Evolutionary conservation across 1,140 invertebrate species (phyloP).

Genomic region (Heliconius hewitsoni): DNA sequence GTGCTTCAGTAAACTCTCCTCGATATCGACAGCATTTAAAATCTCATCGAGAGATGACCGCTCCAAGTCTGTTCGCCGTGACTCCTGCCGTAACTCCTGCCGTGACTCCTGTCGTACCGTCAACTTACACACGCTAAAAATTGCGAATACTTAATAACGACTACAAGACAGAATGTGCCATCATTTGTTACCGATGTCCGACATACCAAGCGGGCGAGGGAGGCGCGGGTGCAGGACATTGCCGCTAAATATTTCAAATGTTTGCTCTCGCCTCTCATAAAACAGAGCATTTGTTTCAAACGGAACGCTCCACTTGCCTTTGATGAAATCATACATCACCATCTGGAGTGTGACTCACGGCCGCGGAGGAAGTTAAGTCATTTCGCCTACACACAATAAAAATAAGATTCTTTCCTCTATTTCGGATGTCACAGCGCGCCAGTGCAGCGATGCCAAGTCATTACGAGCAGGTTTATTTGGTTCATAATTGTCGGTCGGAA

Average conservation of each 20-base stretch:
- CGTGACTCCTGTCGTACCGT: no score
- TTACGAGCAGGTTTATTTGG: slow-evolving; percentile 31
- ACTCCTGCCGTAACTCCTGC: no score
- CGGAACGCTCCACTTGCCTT: slow-evolving; percentile 23
- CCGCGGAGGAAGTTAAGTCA: slow-evolving; percentile 30
- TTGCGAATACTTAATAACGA: neutral
- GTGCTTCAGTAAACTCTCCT: neutral
- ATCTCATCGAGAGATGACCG: neutral
- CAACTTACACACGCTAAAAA: no score
- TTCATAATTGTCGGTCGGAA: slow-evolving; percentile 32
- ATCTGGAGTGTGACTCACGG: slow-evolving; percentile 40
- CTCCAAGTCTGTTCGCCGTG: no score
- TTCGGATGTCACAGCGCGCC: slow-evolving; percentile 21
- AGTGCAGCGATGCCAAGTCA: slow-evolving; percentile 32
- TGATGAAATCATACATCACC: slow-evolving; percentile 28
- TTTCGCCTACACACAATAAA: slow-evolving; percentile 35
- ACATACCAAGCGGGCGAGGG: neutral
- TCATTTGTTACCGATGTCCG: neutral
- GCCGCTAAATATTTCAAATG: slow-evolving; percentile 12
- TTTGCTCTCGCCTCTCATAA: slow-evolving; percentile 15
- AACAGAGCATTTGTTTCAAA: slow-evolving; percentile 14
- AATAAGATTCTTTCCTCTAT: slow-evolving; percentile 37
- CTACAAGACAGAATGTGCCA: neutral
- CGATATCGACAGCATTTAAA: neutral
- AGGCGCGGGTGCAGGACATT: neutral